Evolutionary conservation across 1,140 invertebrate genomes (phyloP), one percentile per base, ranked within the genome.

Genomic region (Grapholita molesta): DNA sequence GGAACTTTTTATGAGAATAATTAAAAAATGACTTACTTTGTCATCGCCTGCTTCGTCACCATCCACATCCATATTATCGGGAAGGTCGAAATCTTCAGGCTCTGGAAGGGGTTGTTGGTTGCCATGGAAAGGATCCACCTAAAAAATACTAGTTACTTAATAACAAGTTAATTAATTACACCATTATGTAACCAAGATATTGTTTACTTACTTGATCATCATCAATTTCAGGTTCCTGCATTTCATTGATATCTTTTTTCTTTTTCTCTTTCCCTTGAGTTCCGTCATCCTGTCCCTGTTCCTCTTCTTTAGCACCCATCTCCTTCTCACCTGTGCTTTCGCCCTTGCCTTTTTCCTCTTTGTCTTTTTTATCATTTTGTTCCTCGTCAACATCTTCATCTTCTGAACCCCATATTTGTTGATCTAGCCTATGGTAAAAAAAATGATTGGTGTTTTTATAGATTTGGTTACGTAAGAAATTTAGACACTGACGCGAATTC

Each of bases 381-480:
- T 95, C 90, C 48, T 96, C 93, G 18, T 94, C 92, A 67, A 94
- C 87, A 35, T 95, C 93, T 55, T 97, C 95, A 68, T 95, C 94
- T 77, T 97, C 96, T 24, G 96, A 95, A 15, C 96, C 97, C 98
- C 98, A 99, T 80, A 99, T 95, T 94, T 98, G 94, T 76, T 96
- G 93, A 80, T 96, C 95, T 11, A 96, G 80, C 69, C 92, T 93
- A 57, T 67, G 55, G 67, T 21, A 55, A 64, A 42, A 72, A 57
- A 23, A 18, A 42, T 57, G 66, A 18, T 57, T 18, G 21, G 8
- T 2, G 11, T 33, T 32, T 11, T n/a, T 1, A 38, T 12, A 5
- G 35, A 38, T 38, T 11, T 38, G 5, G n/a, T 11, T 38, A 5
- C 5, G 28, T 6, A 12, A 64, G 6, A 64, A 28, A 66, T 33